phyloP scores from a whole-genome alignment of 2,888 invertebrate genomes.

The Tupiocoris notatus region DNA sequence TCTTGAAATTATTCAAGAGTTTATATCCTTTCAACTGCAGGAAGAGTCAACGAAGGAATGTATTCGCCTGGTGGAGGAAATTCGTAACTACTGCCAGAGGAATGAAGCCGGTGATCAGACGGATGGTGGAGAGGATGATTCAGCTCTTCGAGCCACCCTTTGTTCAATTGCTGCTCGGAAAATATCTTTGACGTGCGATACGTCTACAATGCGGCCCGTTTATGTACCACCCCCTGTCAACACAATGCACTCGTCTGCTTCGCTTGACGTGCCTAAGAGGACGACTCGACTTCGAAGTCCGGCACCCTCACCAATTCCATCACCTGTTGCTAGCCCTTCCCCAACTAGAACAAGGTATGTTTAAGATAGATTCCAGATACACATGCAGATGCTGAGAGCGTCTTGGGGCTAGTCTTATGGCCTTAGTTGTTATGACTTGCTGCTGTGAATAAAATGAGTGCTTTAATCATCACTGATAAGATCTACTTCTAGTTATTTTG shows the following conservation, averaged over 20 bases:
- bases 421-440: no score
- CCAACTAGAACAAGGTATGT: constrained; percentile 48
- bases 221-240: not conserved
- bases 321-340: constrained; percentile 66
- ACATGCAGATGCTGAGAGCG: no score
- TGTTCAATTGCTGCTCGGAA: constrained; percentile 57
- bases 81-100: constrained; percentile 61
- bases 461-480: no score
- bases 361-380: no score
- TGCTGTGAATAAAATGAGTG: no score
- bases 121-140: constrained; percentile 44
- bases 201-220: constrained; percentile 49
- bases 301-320: constrained; percentile 63
- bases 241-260: constrained; percentile 5
- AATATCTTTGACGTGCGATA: constrained; percentile 71
- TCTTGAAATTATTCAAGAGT: no score
- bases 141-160: constrained; percentile 38
- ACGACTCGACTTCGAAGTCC: constrained; percentile 64
- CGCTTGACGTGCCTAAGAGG: constrained; percentile 24
- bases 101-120: constrained; percentile 55
- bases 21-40: constrained; percentile 47
- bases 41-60: constrained; percentile 54
- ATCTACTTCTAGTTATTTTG: no score
- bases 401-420: no score
- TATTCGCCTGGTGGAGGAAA: constrained; percentile 57